A percentile compares a stretch with the other conserved stretches of the same genome.
Conservation (phyloP, 2,888 invertebrate species). For the Drosophila phalerata region DNA sequence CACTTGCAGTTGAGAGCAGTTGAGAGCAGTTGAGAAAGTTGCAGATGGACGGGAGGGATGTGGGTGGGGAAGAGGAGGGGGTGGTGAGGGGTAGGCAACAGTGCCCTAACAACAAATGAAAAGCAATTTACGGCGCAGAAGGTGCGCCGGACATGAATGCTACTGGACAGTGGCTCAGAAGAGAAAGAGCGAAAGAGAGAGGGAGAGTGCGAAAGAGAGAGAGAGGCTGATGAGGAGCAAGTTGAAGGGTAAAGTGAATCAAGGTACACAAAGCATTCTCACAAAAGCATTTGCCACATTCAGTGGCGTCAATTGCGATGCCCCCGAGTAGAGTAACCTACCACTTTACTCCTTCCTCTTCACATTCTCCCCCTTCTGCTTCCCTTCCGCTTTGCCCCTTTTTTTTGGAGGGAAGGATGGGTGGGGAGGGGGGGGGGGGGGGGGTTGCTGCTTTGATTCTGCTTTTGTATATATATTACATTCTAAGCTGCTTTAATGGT, state of each 20-base stretch:
- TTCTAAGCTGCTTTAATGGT: constrained; percentile 76
- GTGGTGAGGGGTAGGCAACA: background rate
- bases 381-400: background rate
- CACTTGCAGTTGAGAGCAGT: background rate
- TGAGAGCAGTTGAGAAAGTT: background rate
- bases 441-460: constrained; percentile 24
- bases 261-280: constrained; percentile 56
- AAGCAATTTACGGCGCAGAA: constrained; percentile 70
- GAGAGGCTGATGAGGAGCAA: background rate
- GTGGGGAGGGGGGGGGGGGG: too few relatives aligned
- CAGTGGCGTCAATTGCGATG: constrained; percentile 42
- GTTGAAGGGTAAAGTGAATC: constrained; percentile 47
- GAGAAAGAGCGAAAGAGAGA: background rate
- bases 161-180: background rate
- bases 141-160: constrained; percentile 28
- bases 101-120: constrained; percentile 64
- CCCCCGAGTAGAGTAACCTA: background rate
- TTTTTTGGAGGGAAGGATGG: background rate
- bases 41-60: background rate
- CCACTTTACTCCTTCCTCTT: too few relatives aligned
- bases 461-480: constrained; percentile 24
- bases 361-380: background rate
- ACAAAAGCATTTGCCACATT: constrained; percentile 56
- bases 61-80: background rate
- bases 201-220: background rate